Evolutionary conservation across 2,888 invertebrate genomes (phyloP).

Genomic region (Ctena decussata): DNA sequence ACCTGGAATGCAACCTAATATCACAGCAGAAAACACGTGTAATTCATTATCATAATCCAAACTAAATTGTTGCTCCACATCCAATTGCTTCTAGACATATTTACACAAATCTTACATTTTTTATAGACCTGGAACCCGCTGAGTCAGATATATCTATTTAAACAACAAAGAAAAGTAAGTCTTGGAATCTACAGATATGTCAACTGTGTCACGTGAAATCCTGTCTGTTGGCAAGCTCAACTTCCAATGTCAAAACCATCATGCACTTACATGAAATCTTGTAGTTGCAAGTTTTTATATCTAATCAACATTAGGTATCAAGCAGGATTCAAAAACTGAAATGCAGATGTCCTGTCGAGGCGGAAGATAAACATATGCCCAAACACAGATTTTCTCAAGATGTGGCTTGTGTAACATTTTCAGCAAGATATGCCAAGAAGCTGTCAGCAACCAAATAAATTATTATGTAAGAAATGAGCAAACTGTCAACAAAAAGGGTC

Average conservation of each 20-base stretch:
- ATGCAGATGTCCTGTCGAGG: too few relatives aligned
- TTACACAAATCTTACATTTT: background rate
- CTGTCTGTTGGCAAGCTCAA: too few relatives aligned
- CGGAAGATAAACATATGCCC: too few relatives aligned
- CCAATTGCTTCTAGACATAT: background rate
- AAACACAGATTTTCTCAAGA: too few relatives aligned
- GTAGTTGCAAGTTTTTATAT: too few relatives aligned
- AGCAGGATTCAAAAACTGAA: too few relatives aligned
- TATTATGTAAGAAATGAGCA: conserved; percentile 9
- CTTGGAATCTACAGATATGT: background rate
- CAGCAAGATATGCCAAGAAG: background rate
- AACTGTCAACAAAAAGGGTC: too few relatives aligned
- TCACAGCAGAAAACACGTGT: background rate
- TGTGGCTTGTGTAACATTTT: too few relatives aligned
- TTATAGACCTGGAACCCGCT: background rate
- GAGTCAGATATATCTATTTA: background rate
- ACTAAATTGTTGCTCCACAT: background rate
- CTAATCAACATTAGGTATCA: too few relatives aligned
- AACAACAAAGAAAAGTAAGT: background rate
- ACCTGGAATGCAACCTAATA: background rate
- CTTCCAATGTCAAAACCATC: too few relatives aligned
- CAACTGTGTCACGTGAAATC: too few relatives aligned
- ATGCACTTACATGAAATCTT: too few relatives aligned
- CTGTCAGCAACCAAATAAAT: conserved; percentile 1
- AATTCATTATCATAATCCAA: background rate